Conservation (phyloP, 2,113 vertebrate species). For the Seriola rivoliana region DNA sequence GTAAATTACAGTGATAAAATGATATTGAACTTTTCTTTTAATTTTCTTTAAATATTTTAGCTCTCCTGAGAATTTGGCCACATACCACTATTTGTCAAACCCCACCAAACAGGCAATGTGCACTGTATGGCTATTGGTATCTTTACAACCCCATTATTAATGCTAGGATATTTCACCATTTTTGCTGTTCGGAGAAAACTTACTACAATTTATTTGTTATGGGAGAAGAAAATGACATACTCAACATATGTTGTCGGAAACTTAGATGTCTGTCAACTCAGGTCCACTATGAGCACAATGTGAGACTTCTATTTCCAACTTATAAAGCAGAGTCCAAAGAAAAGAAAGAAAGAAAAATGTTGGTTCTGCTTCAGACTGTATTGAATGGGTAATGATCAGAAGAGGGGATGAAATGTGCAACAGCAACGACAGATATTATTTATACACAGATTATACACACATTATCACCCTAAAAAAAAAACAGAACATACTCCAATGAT, state of each 20-base stretch:
- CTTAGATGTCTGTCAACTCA: neutral
- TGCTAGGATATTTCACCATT: neutral
- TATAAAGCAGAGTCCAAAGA: neutral
- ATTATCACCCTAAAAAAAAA: too few species aligned
- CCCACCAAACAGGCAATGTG: too few species aligned
- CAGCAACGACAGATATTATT: neutral
- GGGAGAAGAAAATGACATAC: too few species aligned
- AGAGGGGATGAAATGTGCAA: neutral
- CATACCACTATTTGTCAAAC: too few species aligned
- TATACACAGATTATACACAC: neutral
- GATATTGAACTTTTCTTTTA: neutral
- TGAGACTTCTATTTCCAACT: neutral
- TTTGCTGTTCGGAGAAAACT: neutral
- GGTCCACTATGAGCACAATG: neutral
- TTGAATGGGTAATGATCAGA: neutral
- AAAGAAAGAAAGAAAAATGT: neutral
- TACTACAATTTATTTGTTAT: too few species aligned
- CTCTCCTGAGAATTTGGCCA: too few species aligned
- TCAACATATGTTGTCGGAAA: neutral
- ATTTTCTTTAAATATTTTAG: too few species aligned
- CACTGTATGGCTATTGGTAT: too few species aligned
- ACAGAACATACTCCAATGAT: neutral
- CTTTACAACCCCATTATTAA: neutral
- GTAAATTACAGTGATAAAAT: neutral
- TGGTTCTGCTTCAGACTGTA: neutral